Conservation (phyloP, 2,113 vertebrate genomes). For the Pantherophis guttatus region DNA sequence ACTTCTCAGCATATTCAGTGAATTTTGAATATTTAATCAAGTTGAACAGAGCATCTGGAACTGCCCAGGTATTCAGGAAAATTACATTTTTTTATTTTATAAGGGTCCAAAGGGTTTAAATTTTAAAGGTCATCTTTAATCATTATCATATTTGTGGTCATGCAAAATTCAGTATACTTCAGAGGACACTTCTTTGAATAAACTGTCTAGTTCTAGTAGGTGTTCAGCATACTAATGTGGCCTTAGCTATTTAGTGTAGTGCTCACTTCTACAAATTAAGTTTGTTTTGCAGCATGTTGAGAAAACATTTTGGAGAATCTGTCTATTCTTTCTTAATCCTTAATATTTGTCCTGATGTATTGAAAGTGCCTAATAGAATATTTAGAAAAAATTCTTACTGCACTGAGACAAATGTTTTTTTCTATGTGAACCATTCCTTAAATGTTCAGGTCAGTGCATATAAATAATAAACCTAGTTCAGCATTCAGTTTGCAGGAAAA, state of each 20-base stretch:
- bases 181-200: background rate
- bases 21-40: background rate
- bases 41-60: background rate
- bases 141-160: background rate
- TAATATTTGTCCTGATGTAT: constrained; percentile 8
- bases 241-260: constrained; percentile 10
- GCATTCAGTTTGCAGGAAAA: background rate
- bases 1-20: background rate
- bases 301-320: constrained; percentile 4
- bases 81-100: background rate
- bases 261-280: constrained; percentile 10
- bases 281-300: background rate
- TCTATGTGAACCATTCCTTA: constrained; percentile 17
- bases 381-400: background rate
- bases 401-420: background rate
- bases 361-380: constrained; percentile 12
- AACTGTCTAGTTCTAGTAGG: background rate
- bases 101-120: background rate
- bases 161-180: constrained; percentile 1
- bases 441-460: background rate
- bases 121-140: background rate
- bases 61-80: background rate
- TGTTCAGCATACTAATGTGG: background rate
- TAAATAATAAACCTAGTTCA: background rate
- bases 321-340: constrained; percentile 9